Evolutionary conservation across 2,797 vertebrate species (phyloP).

Genomic region (Sebastes vulpes): DNA sequence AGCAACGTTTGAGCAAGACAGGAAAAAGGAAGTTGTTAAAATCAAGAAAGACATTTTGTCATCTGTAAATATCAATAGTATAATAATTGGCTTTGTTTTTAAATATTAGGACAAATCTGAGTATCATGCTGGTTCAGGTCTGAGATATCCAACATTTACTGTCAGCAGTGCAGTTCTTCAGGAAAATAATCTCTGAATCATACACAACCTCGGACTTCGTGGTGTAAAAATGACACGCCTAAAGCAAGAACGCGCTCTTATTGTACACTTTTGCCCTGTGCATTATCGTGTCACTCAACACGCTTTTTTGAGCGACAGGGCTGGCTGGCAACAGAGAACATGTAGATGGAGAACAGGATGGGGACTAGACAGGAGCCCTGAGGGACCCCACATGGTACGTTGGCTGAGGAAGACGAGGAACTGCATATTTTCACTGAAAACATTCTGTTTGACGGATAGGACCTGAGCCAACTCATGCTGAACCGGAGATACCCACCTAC

Average conservation of each 20-base stretch:
- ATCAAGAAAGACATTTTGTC: background rate
- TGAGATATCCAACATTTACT: background rate
- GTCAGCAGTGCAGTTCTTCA: background rate
- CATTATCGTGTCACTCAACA: too few species aligned
- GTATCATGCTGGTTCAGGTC: background rate
- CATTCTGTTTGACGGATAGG: constrained; percentile 8
- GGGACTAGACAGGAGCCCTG: background rate
- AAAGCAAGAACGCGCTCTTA: too few species aligned
- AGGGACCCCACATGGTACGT: background rate
- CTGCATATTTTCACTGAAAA: background rate
- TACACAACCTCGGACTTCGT: too few species aligned
- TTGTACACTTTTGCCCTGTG: too few species aligned
- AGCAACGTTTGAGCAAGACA: too few species aligned
- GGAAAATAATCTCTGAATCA: background rate
- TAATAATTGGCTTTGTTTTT: background rate
- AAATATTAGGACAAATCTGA: background rate
- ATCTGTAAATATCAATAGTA: background rate
- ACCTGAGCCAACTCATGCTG: background rate
- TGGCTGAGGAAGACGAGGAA: background rate
- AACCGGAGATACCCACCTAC: background rate
- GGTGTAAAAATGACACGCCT: too few species aligned
- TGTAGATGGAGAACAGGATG: background rate
- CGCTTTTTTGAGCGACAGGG: too few species aligned
- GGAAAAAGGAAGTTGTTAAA: background rate
- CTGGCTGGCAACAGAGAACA: background rate